Conservation (phyloP, 2,888 invertebrate species). For the Sesia apiformis region DNA sequence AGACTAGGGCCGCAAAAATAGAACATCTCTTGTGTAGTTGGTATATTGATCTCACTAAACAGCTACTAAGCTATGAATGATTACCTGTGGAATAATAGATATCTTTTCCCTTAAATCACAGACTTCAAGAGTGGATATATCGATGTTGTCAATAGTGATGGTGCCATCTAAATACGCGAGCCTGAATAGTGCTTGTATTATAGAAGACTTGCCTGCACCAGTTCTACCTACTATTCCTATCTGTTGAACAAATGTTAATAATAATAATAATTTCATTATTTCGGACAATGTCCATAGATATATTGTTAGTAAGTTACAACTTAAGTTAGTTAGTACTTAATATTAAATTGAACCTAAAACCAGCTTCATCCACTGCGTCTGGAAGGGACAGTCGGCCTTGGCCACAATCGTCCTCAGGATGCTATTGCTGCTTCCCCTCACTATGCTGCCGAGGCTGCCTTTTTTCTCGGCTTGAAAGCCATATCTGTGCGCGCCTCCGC, state of each 20-base stretch:
- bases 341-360: too few relatives aligned
- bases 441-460: neutral
- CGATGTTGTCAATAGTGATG: conserved; percentile 80
- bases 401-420: too few relatives aligned
- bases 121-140: conserved; percentile 73
- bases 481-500: too few relatives aligned
- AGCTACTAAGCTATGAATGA: neutral
- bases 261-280: neutral
- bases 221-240: conserved; percentile 80
- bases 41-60: too few relatives aligned
- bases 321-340: neutral
- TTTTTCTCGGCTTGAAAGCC: neutral
- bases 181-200: conserved; percentile 79
- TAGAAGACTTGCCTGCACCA: conserved; percentile 81
- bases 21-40: too few relatives aligned
- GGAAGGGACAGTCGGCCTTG: too few relatives aligned
- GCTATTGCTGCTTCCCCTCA: neutral
- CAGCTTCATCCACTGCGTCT: too few relatives aligned
- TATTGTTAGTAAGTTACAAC: neutral
- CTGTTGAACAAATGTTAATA: conserved; percentile 22
- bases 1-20: too few relatives aligned
- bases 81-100: conserved; percentile 77
- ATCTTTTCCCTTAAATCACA: conserved; percentile 75
- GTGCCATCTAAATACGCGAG: conserved; percentile 78
- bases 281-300: neutral